Percentiles rank a stretch among this genome's conserved stretches.
These are phyloP conservation scores for Ormia ochracea DNA, from an alignment of 2,888 invertebrate genomes.

Conservation along the genomic window DNA sequence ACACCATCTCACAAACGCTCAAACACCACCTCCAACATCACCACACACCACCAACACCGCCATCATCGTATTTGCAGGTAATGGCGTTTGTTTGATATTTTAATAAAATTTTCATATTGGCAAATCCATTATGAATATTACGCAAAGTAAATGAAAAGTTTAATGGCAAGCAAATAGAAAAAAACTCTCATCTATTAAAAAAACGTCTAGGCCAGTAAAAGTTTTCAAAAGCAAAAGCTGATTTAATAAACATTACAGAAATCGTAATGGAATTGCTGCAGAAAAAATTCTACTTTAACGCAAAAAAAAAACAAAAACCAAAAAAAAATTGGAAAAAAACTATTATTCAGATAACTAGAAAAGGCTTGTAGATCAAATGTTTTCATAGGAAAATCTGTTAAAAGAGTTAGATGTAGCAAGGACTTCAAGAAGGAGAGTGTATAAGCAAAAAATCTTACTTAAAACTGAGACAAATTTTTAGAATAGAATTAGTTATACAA, in stretches of 20 bases:
- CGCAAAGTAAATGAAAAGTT: conserved; percentile 63
- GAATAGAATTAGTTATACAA: no score
- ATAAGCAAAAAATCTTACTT: no score
- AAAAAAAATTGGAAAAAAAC: no score
- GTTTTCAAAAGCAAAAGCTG: not conserved
- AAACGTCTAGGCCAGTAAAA: conserved; percentile 21
- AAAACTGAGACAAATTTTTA: no score
- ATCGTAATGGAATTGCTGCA: not conserved
- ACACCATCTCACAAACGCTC: not conserved
- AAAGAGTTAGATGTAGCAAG: no score
- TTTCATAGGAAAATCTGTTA: no score
- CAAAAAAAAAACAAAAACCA: not conserved
- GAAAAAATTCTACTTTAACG: not conserved
- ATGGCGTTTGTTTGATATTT: conserved; percentile 45
- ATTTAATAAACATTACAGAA: not conserved
- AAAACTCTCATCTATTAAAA: not conserved
- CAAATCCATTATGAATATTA: conserved; percentile 76
- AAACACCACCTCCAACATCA: no score
- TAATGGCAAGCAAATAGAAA: conserved; percentile 44
- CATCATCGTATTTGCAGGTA: not conserved
- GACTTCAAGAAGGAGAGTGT: no score
- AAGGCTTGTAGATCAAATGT: no score
- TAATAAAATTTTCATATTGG: conserved; percentile 75
- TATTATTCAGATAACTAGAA: no score
- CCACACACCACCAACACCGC: no score